Percentiles rank a stretch among this genome's conserved stretches.
These are phyloP conservation scores for Catharus minimus DNA, from an alignment of 2,113 vertebrate genomes.

Conservation along the genomic window DNA sequence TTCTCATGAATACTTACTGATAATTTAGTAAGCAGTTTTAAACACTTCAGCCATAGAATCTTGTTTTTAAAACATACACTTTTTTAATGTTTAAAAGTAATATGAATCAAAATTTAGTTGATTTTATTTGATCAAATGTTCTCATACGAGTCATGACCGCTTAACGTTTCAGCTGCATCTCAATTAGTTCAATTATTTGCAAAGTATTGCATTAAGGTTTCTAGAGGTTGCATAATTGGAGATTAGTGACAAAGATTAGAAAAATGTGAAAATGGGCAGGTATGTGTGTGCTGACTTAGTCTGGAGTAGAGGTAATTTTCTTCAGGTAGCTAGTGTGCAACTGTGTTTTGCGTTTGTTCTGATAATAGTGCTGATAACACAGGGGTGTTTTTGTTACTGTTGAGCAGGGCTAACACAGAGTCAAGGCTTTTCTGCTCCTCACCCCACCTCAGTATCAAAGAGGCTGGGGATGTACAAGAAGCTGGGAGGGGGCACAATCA, in stretches of 20 bases:
- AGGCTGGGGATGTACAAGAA: neutral
- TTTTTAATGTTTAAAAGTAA: neutral
- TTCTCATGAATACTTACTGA: neutral
- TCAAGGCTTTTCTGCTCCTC: neutral
- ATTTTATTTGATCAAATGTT: neutral
- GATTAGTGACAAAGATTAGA: neutral
- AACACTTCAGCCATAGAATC: neutral
- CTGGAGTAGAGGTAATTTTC: neutral
- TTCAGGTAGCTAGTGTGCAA: neutral
- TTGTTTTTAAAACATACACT: neutral
- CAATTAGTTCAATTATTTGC: neutral
- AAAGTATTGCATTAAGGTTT: neutral
- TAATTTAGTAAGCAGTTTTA: neutral
- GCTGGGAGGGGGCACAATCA: neutral
- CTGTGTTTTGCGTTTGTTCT: neutral
- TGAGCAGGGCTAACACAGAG: neutral
- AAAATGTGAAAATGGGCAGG: neutral
- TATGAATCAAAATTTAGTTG: neutral
- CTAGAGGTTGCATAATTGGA: neutral
- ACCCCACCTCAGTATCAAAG: no score
- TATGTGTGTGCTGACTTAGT: neutral
- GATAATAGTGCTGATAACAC: neutral
- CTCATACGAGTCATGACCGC: neutral
- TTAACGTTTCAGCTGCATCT: neutral
- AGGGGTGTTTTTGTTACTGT: neutral